Evolutionary conservation across 2,797 vertebrate species (phyloP), one percentile per base, ranked within the genome.

Genomic region (Graptemys geographica): DNA sequence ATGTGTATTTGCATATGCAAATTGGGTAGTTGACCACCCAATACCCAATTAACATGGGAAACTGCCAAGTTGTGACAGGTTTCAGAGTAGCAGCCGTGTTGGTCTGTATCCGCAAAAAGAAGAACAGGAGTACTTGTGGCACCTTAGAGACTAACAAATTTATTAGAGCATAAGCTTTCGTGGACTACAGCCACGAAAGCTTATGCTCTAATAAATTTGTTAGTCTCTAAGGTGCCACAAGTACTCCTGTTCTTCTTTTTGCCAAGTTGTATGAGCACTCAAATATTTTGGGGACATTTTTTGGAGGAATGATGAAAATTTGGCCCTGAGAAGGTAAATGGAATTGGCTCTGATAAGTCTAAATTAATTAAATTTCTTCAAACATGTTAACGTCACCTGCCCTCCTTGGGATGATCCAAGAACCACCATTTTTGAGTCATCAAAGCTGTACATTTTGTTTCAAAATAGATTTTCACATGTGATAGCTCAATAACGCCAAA

Each of bases 361-460:
- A 81, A 53, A 53, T 1, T n/a, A 81, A 53, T 16, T 16, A 79
- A 52, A 51, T 37, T 81, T 89, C 80, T 79, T 55, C 49, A 69
- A 88, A 69, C 53, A 84, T 10, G 76, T 37, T 93, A 56, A 8
- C 53, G 25, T 62, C 79, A 56, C n/a, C 56, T 92, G 37, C 37
- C 28, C 0, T 84, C 21, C 81, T 69, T 86, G 53, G 28, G 33
- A 10, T 41, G n/a, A 72, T 33, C n/a, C 41, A 53, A 89, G 87
- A 89, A 7, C 12, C 44, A 86, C 31, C 0, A 76, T 89, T 89
- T 90, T 44, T 80, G 55, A 87, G 69, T 33, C 52, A 87, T 81
- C 25, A 86, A 95, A 89, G 16, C 82, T 88, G 91, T 62, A 79
- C 28, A 79, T 33, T 92, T 74, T 83, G 25, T 47, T 91, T 78